Evolutionary conservation across 2,797 vertebrate genomes (phyloP).

Genomic region (Austrolebias charrua): DNA sequence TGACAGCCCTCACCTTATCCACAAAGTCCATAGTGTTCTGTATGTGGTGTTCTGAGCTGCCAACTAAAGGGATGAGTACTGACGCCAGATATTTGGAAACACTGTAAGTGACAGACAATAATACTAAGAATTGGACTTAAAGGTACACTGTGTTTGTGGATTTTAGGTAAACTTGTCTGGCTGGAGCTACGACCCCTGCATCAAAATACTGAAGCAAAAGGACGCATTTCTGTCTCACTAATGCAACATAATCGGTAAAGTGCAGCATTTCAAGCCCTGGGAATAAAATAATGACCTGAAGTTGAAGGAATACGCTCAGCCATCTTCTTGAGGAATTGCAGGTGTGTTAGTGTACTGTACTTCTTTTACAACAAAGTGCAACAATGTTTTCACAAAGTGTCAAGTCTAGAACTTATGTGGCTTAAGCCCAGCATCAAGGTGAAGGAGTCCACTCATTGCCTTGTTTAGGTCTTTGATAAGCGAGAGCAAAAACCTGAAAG

Average conservation of each 20-base stretch:
- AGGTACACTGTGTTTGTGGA: too few relatives aligned
- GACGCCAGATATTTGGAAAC: too few relatives aligned
- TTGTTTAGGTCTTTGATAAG: constrained; percentile 32
- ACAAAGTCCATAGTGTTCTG: too few relatives aligned
- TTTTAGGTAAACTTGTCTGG: too few relatives aligned
- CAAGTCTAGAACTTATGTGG: constrained; percentile 11
- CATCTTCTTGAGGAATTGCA: constrained; percentile 2
- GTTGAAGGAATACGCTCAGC: not conserved
- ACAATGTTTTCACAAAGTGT: constrained; percentile 12
- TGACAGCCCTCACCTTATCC: too few relatives aligned
- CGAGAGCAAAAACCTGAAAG: not conserved
- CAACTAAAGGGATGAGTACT: too few relatives aligned
- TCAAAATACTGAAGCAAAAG: not conserved
- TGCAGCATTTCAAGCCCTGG: not conserved
- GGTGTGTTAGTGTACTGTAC: constrained; percentile 17
- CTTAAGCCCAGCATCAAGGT: constrained; percentile 8
- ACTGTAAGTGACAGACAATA: too few relatives aligned
- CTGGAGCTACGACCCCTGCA: not conserved
- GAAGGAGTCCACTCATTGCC: constrained; percentile 29
- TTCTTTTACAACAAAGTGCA: constrained; percentile 20
- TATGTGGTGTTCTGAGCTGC: too few relatives aligned
- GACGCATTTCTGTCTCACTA: not conserved
- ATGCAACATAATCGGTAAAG: not conserved
- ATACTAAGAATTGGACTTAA: too few relatives aligned
- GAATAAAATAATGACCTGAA: not conserved